Base-by-base conservation (phyloP, 30 jellyfish, hydroid and myxozoan genomes). In the Aurelia aurita complex sp. Pacific region DNA sequence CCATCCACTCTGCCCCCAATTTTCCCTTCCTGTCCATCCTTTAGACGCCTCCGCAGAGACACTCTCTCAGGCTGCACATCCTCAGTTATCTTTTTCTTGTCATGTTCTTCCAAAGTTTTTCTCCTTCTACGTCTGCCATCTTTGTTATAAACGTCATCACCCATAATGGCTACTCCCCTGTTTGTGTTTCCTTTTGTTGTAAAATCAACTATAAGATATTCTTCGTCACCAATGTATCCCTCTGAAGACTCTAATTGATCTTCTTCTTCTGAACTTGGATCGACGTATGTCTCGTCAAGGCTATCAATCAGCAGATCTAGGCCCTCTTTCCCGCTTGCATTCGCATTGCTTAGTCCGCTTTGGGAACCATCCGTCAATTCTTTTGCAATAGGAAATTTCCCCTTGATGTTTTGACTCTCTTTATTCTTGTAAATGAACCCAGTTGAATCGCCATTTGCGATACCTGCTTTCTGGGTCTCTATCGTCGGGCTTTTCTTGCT, bases 191-290 rank as follows among this genome's bases (percentile, higher is more conserved):
- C 83, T 17, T 66, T 50, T 43, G 57, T 50, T 43, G 57, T 9
- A 34, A 93, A 83, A 80, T 93, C 98, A 59, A 93, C 96, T 7
- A 93, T 92, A 5, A 93, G 76, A 63, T 93, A 93, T 43, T 76
- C 92, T 51, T 93, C 98, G 72, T 93, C 94, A 1, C 96, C 97
- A 23, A 87, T 63, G n/a, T 69, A 67, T 18, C 88, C 94, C 35
- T 79, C 90, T 81, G 88, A 79, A 15, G 97, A 93, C 46, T 79
- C 89, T 33, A 88, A 59, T 36, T 53, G 33, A 3, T 79, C 90
- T 43, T 87, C 90, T 33, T n/a, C 67, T 46, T 14, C 57, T 3
- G 73, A 16, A 38, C 62, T 60, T 17, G 87, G 29, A 50, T 42
- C 89, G 32, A 29, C 23, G 61, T 35, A 32, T 3, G 36, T 50